Conservation (phyloP, 2,113 vertebrate genomes). For the Myiozetetes cayanensis region DNA sequence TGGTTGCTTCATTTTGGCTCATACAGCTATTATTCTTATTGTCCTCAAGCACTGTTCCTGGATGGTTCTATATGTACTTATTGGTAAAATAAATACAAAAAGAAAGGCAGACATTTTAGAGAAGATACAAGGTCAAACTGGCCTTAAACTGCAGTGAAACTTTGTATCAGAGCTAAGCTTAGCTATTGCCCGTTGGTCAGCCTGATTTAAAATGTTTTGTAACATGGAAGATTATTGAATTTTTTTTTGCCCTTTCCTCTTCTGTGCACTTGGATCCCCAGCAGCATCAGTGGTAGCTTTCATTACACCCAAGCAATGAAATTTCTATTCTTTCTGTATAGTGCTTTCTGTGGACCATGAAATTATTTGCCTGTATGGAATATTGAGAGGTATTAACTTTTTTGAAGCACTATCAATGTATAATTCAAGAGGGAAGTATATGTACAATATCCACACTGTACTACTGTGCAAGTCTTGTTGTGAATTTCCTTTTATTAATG, state of each 20-base stretch:
- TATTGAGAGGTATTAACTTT: neutral
- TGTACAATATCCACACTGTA: neutral
- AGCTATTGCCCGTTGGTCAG: neutral
- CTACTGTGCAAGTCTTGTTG: neutral
- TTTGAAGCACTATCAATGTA: neutral
- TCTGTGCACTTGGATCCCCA: neutral
- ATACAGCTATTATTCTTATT: neutral
- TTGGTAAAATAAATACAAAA: neutral
- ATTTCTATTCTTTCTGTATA: slow-evolving; percentile 3
- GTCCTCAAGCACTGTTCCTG: neutral
- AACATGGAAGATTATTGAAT: neutral
- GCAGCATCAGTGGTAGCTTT: slow-evolving; percentile 17
- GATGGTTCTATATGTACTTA: neutral
- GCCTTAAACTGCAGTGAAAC: neutral
- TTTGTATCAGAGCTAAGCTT: neutral
- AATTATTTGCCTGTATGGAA: slow-evolving; percentile 11
- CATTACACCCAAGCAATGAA: slow-evolving; percentile 23
- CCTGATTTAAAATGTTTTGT: slow-evolving; percentile 1
- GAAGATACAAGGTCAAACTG: neutral
- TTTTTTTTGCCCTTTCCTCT: neutral
- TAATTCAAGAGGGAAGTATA: neutral
- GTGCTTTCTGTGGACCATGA: slow-evolving; percentile 30
- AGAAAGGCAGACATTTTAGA: neutral
- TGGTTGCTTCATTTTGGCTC: neutral
- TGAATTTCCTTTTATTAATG: neutral